Evolutionary conservation across 2,888 invertebrate genomes (phyloP), one percentile per base, ranked within the genome.

Genomic region (Andrena dorsata): DNA sequence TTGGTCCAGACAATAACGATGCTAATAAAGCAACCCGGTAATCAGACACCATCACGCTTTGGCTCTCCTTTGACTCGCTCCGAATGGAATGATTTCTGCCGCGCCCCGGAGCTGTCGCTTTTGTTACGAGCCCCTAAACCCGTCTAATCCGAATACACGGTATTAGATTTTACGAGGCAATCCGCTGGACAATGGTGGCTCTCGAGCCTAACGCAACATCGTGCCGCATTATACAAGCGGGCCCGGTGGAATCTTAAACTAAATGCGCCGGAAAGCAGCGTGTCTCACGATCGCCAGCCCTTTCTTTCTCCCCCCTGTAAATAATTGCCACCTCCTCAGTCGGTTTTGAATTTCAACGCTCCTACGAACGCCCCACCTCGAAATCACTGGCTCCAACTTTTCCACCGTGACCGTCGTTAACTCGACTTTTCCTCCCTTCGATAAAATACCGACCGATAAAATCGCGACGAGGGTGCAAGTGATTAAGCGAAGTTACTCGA

Each of bases 81-180:
- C 58, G 30, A 71, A 66, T 47, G 35, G 69, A 83, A 87, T 79
- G 76, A 82, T 84, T 83, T 75, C 72, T 68, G 65, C 65, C 72
- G 56, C 63, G 79, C 74, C 74, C 28, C 53, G 30, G 61, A 75
- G 28, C 58, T 32, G 69, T 32, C 41, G 63, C 77, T 72, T 86
- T 83, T 80, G 80, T 83, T 71, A 75, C 69, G 74, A 53, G 69
- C 69, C 74, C 73, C 75, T 83, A 83, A 85, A 76, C 79, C 78
- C 75, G 78, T 78, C 88, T 86, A 88, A 88, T 88, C 86, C 85
- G 72, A 76, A 76, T 75, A 80, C 85, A 86, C 86, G 76, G 72
- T 86, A 86, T 86, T 88, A 86, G 77, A 88, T 80, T 88, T 88
- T 88, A 88, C 85, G 87, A 85, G 80, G 78, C 78, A 80, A 87